A percentile compares a stretch with the other conserved stretches of the same genome.
These are phyloP conservation scores for Asbolus verrucosus DNA, from an alignment of 1,140 invertebrate genomes.

Conservation along the genomic window DNA sequence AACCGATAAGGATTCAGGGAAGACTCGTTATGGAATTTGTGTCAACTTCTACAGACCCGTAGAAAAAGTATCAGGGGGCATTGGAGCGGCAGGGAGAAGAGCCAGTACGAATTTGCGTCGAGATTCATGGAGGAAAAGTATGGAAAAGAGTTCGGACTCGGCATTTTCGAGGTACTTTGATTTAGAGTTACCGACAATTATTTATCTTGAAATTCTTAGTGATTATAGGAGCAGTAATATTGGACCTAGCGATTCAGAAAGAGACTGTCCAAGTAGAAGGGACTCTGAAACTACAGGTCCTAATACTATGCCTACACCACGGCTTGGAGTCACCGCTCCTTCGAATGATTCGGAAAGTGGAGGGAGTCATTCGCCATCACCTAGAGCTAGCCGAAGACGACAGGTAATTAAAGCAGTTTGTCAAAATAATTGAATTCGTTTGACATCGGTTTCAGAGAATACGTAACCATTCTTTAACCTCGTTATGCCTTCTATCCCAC, in stretches of 20 bases:
- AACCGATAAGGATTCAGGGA: slow-evolving; percentile 98
- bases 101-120: slow-evolving; percentile 75
- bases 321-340: slow-evolving; percentile 75
- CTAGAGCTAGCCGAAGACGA: slow-evolving; percentile 82
- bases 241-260: slow-evolving; percentile 88
- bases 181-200: no score
- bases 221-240: slow-evolving; percentile 92
- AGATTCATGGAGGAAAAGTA: slow-evolving; percentile 89
- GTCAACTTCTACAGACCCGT: slow-evolving; percentile 98
- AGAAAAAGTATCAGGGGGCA: slow-evolving; percentile 68
- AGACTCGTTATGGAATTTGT: slow-evolving; percentile 90
- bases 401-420: slow-evolving; percentile 68
- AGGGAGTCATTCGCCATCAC: slow-evolving; percentile 87
- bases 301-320: slow-evolving; percentile 62
- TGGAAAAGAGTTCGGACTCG: slow-evolving; percentile 91
- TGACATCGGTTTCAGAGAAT: slow-evolving; percentile 73
- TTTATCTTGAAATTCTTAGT: no score
- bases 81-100: slow-evolving; percentile 58
- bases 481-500: slow-evolving; percentile 97
- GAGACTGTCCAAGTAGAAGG: slow-evolving; percentile 78
- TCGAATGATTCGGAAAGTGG: slow-evolving; percentile 88
- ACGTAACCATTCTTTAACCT: slow-evolving; percentile 93
- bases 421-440: slow-evolving; percentile 9
- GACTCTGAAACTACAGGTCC: slow-evolving; percentile 71
- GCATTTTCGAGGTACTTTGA: slow-evolving; percentile 94